phyloP scores from a whole-genome alignment of 2,113 vertebrate species.

The Lepidothrix coronata region DNA sequence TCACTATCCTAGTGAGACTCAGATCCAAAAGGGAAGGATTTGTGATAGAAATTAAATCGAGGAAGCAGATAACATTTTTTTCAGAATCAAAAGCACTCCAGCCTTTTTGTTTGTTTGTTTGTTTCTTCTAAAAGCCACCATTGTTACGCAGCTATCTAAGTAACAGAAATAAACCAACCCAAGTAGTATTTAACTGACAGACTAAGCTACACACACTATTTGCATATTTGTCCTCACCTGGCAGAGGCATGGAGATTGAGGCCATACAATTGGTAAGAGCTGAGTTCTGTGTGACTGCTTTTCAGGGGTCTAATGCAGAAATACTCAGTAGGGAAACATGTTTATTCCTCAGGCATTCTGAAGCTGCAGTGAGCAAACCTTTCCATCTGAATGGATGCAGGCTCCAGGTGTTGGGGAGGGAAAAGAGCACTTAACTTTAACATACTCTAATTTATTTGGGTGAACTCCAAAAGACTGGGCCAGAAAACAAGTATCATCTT shows the following conservation, averaged over 20 bases:
- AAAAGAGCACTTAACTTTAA: neutral
- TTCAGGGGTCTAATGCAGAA: neutral
- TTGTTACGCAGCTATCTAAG: neutral
- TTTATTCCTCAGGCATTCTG: neutral
- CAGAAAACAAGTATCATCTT: neutral
- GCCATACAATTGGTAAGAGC: neutral
- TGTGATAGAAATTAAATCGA: neutral
- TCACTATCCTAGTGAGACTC: neutral
- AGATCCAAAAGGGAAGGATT: neutral
- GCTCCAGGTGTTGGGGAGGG: neutral
- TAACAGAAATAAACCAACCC: neutral
- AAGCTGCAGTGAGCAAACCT: neutral
- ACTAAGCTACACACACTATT: neutral
- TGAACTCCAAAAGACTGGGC: neutral
- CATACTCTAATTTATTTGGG: neutral
- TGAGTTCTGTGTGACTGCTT: neutral
- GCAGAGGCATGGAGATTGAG: neutral
- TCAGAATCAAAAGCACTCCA: neutral
- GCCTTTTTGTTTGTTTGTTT: neutral
- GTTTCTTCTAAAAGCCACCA: neutral
- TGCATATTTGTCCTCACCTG: neutral
- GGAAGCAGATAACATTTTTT: neutral
- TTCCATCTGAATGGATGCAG: neutral
- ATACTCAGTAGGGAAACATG: neutral
- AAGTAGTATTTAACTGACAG: neutral